Conservation (phyloP, 1,140 invertebrate genomes). For the Trichonephila clavata region DNA sequence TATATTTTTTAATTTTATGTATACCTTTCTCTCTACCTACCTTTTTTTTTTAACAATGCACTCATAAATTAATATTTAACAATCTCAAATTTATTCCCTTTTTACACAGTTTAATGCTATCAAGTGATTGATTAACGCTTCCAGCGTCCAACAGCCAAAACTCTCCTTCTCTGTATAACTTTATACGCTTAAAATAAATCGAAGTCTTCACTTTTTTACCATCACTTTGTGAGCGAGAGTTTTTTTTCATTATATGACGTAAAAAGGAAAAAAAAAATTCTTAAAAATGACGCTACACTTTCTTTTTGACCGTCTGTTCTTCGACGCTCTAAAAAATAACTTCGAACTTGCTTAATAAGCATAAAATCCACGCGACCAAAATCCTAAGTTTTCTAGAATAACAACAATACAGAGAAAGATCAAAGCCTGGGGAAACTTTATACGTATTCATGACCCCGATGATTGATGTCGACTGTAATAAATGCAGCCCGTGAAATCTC, state of each 20-base stretch:
- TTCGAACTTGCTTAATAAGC: constrained; percentile 27
- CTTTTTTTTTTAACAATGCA: too few species aligned
- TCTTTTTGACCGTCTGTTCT: neutral
- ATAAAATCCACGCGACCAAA: constrained; percentile 30
- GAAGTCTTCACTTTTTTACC: neutral
- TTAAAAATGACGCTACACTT: constrained; percentile 6
- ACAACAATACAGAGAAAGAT: constrained; percentile 16
- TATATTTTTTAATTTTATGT: too few species aligned
- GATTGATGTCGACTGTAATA: constrained; percentile 30
- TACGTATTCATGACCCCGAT: constrained; percentile 32
- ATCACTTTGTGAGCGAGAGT: neutral
- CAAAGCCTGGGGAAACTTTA: constrained; percentile 2
- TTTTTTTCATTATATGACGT: neutral
- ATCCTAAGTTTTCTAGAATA: constrained; percentile 30
- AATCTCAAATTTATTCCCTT: too few species aligned
- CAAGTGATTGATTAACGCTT: neutral
- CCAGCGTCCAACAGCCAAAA: neutral
- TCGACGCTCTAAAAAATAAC: neutral
- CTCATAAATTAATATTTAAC: too few species aligned
- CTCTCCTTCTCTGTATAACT: neutral
- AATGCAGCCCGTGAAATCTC: constrained; percentile 19
- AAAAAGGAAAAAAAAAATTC: neutral
- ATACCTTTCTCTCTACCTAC: too few species aligned
- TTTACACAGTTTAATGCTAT: neutral
- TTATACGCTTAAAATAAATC: neutral